Conservation (phyloP, 2,797 vertebrate genomes). For the Parauchenoglanis punctatus region DNA sequence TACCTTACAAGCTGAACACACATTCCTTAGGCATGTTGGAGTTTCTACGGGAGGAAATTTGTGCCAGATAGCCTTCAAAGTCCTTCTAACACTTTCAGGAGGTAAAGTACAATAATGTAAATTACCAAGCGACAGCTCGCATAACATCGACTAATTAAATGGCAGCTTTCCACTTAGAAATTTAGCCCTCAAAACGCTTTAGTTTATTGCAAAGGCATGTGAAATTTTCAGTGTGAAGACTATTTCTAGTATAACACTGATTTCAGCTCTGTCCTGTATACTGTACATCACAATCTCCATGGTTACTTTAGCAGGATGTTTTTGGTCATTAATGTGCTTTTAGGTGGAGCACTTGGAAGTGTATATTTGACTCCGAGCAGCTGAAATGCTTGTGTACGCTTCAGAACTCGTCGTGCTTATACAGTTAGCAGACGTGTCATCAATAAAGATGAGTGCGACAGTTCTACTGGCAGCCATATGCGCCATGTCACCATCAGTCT, state of each 20-base stretch:
- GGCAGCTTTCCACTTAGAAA: background rate
- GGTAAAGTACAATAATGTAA: background rate
- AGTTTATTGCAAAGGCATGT: background rate
- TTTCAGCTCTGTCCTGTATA: background rate
- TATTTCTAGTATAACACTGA: background rate
- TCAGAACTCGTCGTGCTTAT: background rate
- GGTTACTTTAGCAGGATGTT: background rate
- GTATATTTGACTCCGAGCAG: background rate
- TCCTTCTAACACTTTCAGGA: background rate
- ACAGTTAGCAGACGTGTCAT: background rate
- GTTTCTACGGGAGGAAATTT: background rate
- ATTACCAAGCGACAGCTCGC: background rate
- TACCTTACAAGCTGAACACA: background rate
- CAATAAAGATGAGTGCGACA: background rate
- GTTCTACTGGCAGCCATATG: slow-evolving; percentile 22
- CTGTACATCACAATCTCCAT: background rate
- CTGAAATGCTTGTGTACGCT: background rate
- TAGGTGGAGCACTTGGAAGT: background rate
- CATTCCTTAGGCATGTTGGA: background rate
- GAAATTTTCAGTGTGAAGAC: background rate
- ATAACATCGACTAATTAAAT: background rate
- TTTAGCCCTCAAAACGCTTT: background rate
- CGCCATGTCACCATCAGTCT: background rate
- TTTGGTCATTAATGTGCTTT: background rate
- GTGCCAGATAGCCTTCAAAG: background rate